Base-by-base conservation (phyloP, 2,888 invertebrate genomes). In the Vanessa cardui region DNA sequence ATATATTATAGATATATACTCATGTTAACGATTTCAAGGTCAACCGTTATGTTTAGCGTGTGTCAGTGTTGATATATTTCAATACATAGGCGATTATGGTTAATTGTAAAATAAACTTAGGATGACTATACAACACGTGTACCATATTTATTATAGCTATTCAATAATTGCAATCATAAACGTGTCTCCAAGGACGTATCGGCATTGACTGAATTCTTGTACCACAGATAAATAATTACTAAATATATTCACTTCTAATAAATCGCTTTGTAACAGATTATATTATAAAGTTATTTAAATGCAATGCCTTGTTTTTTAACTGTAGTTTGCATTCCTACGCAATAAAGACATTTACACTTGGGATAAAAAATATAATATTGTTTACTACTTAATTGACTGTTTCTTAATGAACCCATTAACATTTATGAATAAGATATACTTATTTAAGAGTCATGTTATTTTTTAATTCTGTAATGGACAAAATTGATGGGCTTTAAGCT, bases 151-250 rank as follows among this genome's bases (percentile, higher is more conserved):
- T 66, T 65, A 70, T 73, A 72, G 68, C 66, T 46, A 69, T 67
- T 47, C 64, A 66, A 69, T 71, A 71, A 71, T 71, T 68, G 64
- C 69, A 72, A 74, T 64, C 69, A 50, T 66, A 71, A 72, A 65
- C 72, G 66, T 56, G 69, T 65, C 39, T 16, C 64, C 69, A 72
- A 72, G 71, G 69, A 67, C 71, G 56, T 9, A 45, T 54, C 54
- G 60, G 61, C 44, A 52, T 45, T 49, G 56, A 60, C 64, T 61
- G 69, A 31, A 33, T 58, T 60, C 64, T 71, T 62, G 58, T 64
- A 66, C 45, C 47, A 8, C 59, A 26, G 47, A 50, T 49, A 64
- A 16, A n/a, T 31, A 54, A 31, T 54, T 54, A 26, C 26, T 26
- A 5, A 26, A 26, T 26, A 2, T 31, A 54, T 54, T 54, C 15